Conservation (phyloP, 1,140 invertebrate species). For the Scaptomyza graminum region DNA sequence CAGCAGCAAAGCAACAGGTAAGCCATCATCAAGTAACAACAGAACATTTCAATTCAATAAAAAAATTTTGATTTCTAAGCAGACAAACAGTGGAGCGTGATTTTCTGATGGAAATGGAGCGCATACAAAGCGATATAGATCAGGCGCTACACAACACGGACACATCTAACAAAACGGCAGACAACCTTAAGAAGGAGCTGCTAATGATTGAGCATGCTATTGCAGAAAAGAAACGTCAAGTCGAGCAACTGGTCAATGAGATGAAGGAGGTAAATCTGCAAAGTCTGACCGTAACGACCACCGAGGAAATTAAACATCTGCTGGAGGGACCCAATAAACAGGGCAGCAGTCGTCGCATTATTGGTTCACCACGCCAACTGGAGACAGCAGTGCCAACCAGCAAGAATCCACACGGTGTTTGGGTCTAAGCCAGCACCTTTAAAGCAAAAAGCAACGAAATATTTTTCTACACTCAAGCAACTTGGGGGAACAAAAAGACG, state of each 20-base stretch:
- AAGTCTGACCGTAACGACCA: constrained; percentile 92
- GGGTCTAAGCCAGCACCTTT: constrained; percentile 89
- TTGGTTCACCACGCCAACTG: constrained; percentile 94
- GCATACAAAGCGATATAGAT: constrained; percentile 92
- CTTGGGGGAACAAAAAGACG: constrained; percentile 71
- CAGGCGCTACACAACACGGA: constrained; percentile 92
- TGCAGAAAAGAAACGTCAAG: constrained; percentile 93
- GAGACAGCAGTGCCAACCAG: constrained; percentile 97
- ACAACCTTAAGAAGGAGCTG: constrained; percentile 91
- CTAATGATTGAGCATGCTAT: constrained; percentile 90
- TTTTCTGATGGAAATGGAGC: constrained; percentile 91
- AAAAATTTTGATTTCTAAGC: constrained; percentile 25
- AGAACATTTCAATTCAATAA: background rate
- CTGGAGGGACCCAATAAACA: constrained; percentile 92
- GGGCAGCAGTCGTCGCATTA: constrained; percentile 94
- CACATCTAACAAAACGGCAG: constrained; percentile 90
- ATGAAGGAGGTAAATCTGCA: constrained; percentile 97
- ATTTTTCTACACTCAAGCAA: constrained; percentile 56
- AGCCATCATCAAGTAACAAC: background rate
- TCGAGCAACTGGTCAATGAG: constrained; percentile 92
- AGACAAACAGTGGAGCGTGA: constrained; percentile 89
- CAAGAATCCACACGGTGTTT: constrained; percentile 97
- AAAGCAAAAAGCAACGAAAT: constrained; percentile 31
- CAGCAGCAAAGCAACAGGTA: constrained; percentile 80
- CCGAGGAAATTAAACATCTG: constrained; percentile 91